Evolutionary conservation across 2,113 vertebrate genomes (phyloP).

Genomic region (Silurus meridionalis): DNA sequence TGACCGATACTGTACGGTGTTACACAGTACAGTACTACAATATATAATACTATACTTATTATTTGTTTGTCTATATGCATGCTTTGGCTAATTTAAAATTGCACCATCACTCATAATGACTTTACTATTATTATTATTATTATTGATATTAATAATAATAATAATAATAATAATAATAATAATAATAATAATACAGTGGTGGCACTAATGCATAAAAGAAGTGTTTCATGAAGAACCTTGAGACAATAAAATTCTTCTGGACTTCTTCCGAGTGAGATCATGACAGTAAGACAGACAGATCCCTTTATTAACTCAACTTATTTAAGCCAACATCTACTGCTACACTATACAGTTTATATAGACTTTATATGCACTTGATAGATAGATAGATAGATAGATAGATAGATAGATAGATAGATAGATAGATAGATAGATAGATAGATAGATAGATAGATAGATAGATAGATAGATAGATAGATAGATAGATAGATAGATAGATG

Average conservation of each 20-base stretch:
- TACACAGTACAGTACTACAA: neutral
- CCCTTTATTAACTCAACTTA: too few relatives aligned
- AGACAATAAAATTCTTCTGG: neutral
- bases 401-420: too few relatives aligned
- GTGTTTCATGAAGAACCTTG: neutral
- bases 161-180: neutral
- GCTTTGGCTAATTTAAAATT: neutral
- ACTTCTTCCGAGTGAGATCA: neutral
- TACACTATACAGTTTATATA: too few relatives aligned
- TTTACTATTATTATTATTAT: neutral
- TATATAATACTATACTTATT: neutral
- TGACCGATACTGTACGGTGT: too few relatives aligned
- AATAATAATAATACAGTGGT: neutral
- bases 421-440: too few relatives aligned
- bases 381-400: too few relatives aligned
- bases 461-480: too few relatives aligned
- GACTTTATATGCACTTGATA: too few relatives aligned
- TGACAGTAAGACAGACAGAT: neutral
- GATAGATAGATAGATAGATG: too few relatives aligned
- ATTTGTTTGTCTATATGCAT: neutral
- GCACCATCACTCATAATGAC: neutral
- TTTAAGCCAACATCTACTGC: too few relatives aligned
- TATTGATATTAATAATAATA: neutral
- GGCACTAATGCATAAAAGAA: neutral
- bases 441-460: too few relatives aligned